Base-by-base conservation (phyloP, 2,797 vertebrate species). In the Emys orbicularis region DNA sequence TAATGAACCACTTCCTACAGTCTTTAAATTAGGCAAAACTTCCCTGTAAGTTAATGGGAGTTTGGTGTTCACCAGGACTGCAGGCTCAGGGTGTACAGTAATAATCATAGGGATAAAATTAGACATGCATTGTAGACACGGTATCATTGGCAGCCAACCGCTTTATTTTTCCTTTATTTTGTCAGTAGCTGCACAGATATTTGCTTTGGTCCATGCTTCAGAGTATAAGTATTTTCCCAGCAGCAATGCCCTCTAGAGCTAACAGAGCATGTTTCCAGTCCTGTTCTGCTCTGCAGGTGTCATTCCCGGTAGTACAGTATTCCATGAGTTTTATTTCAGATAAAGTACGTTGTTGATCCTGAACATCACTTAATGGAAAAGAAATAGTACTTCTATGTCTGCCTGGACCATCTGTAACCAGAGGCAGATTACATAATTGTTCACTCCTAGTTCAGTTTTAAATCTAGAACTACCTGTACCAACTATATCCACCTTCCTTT, bases 241-340 rank as follows among this genome's bases (percentile, higher is more conserved):
- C 68, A 50, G 65, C 27, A 34, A 37, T 83, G 90, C 27, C 1
- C 9, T 37, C 8, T 2, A 2, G 72, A 74, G 52, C 0, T 0
- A 50, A 0, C 3, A 12, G 3, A 83, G 8, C 0, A 0, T 52
- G 18, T 41, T 86, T 56, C 41, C 93, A 82, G 44, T 29, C 0
- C 0, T 72, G 5, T 47, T 81, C 29, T 84, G 81, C 8, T 41
- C 11, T 0, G 0, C n/a, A 8, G 44, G 44, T 65, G 49, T 53
- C 0, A 1, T 19, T 76, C 34, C 82, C 49, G 84, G 61, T 0
- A 4, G n/a, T 13, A 1, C 0, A 2, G 27, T 79, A 23, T 41
- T 68, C 37, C 0, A 0, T 8, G 44, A 87, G 54, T 13, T 0
- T 0, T 21, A 59, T 50, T 16, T 7, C 0, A 0, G 53, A 1